Evolutionary conservation across 2,797 vertebrate genomes (phyloP).

Genomic region (Leucoraja ocellata): DNA sequence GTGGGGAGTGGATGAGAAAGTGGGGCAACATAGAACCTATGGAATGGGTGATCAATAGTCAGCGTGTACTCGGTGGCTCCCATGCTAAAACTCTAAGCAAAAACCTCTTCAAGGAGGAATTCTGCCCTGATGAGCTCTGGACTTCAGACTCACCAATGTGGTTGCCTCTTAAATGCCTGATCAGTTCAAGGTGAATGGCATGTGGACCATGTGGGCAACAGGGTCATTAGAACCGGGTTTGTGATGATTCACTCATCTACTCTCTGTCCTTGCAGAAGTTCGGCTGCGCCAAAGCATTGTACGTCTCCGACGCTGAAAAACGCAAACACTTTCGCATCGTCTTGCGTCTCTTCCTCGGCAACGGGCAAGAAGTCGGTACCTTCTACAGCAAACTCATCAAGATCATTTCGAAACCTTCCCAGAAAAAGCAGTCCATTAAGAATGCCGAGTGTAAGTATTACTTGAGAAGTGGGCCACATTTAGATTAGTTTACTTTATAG

Average conservation of each 20-base stretch:
- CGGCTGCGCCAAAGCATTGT: conserved; percentile 82
- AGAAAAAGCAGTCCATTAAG: conserved; percentile 96
- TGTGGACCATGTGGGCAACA: not conserved
- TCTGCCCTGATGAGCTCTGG: no score
- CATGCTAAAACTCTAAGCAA: no score
- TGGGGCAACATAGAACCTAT: no score
- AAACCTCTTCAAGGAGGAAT: no score
- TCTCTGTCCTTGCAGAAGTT: conserved; percentile 63
- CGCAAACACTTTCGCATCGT: conserved; percentile 86
- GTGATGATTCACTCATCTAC: not conserved
- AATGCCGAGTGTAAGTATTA: conserved; percentile 78
- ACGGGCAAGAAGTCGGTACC: conserved; percentile 77
- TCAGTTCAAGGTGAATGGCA: not conserved
- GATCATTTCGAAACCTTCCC: conserved; percentile 91
- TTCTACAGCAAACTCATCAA: conserved; percentile 90
- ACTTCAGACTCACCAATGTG: not conserved
- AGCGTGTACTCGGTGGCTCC: no score
- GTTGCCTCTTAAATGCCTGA: not conserved
- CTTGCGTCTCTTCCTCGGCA: conserved; percentile 73
- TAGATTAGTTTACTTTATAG: no score
- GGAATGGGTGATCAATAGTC: no score
- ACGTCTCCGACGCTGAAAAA: conserved; percentile 88
- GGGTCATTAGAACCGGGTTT: not conserved
- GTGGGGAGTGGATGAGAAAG: no score
- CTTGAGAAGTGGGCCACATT: conserved; percentile 16